Evolutionary conservation across 2,113 vertebrate species (phyloP).

Genomic region (Corythornis vintsioides): DNA sequence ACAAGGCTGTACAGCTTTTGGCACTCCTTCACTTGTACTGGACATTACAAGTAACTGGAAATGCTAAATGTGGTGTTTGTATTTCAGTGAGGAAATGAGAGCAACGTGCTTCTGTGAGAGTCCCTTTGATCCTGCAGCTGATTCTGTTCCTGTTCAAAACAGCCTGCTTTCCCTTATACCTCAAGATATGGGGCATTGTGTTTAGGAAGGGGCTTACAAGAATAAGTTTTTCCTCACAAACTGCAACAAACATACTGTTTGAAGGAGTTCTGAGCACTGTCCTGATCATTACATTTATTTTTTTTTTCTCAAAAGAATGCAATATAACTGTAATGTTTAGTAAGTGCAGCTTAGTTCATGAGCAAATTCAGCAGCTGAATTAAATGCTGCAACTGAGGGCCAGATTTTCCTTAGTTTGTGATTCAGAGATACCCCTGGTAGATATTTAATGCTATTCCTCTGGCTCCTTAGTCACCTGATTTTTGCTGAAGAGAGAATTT

Average conservation of each 20-base stretch:
- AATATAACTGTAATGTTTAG: neutral
- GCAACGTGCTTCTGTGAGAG: neutral
- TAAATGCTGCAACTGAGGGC: fast-evolving
- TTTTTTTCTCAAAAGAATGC: neutral
- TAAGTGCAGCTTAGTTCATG: neutral
- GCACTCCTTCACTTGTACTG: neutral
- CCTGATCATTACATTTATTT: neutral
- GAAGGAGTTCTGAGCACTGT: neutral
- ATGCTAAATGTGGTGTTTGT: neutral
- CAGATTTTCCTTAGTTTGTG: neutral
- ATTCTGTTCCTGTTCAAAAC: neutral
- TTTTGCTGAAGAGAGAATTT: neutral
- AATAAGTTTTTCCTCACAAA: neutral
- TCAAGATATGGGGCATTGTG: neutral
- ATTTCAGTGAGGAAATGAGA: neutral
- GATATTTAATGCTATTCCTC: neutral
- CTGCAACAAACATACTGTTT: neutral
- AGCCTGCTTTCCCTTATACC: neutral
- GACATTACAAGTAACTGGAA: neutral
- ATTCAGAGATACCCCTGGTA: neutral
- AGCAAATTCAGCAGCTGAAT: neutral
- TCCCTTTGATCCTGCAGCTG: neutral
- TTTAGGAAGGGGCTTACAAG: neutral
- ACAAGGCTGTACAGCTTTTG: neutral
- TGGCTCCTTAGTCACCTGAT: neutral